These are phyloP conservation scores for Arion vulgaris DNA, from an alignment of 1,140 invertebrate genomes.

Conservation along the genomic window DNA sequence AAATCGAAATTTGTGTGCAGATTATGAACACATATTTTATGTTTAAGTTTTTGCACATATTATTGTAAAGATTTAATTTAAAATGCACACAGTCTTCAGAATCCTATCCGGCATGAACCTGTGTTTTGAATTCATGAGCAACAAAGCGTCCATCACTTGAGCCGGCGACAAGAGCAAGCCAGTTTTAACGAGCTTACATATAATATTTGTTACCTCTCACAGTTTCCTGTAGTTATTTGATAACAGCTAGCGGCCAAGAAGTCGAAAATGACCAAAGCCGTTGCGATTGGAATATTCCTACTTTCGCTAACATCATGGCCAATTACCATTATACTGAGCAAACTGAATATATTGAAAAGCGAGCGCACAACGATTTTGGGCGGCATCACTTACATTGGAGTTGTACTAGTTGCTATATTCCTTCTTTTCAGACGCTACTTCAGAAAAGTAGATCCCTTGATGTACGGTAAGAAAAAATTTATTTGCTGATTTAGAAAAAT, in stretches of 20 bases:
- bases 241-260: background rate
- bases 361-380: conserved; percentile 41
- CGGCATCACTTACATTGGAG: conserved; percentile 42
- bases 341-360: conserved; percentile 46
- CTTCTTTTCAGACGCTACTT: conserved; percentile 37
- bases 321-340: conserved; percentile 45
- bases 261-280: conserved; percentile 27
- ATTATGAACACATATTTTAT: too few relatives aligned
- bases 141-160: background rate
- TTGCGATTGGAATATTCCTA: conserved; percentile 41
- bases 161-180: too few relatives aligned
- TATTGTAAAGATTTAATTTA: too few relatives aligned
- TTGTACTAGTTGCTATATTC: conserved; percentile 27
- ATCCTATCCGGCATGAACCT: background rate
- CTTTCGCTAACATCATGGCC: conserved; percentile 51
- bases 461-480: conserved; percentile 57
- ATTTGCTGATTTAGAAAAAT: too few relatives aligned
- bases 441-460: conserved; percentile 48
- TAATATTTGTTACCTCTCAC: too few relatives aligned
- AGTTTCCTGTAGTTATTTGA: background rate
- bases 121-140: background rate
- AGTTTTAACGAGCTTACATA: too few relatives aligned
- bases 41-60: too few relatives aligned
- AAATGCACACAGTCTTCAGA: background rate
- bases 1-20: too few relatives aligned